Evolutionary conservation across 2,888 invertebrate species (phyloP).

Genomic region (Imbricaverruca yamaguchii): DNA sequence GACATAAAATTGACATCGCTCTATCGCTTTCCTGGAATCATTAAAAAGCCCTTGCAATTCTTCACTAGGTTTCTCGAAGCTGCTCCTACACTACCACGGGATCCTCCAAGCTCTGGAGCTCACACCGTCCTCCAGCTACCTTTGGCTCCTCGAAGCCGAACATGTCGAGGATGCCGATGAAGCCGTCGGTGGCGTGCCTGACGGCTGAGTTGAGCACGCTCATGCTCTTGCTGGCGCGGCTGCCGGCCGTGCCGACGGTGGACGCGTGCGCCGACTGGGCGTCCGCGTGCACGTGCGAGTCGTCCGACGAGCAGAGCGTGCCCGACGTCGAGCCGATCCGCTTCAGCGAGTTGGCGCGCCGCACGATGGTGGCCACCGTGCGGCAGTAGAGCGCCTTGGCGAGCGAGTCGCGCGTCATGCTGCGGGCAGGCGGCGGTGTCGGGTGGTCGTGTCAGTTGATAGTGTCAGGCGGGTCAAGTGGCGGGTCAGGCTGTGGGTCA

Average conservation of each 20-base stretch:
- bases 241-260: slow-evolving; percentile 63
- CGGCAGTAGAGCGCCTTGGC: slow-evolving; percentile 90
- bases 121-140: not conserved
- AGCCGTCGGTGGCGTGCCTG: slow-evolving; percentile 85
- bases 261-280: slow-evolving; percentile 77
- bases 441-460: too few relatives aligned
- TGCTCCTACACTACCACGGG: too few relatives aligned
- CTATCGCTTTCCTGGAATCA: too few relatives aligned
- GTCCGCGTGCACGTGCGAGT: slow-evolving; percentile 28
- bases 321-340: slow-evolving; percentile 68
- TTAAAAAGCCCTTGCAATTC: too few relatives aligned
- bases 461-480: too few relatives aligned
- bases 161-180: slow-evolving; percentile 93
- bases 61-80: too few relatives aligned
- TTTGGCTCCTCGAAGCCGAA: slow-evolving; percentile 81
- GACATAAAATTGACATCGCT: too few relatives aligned
- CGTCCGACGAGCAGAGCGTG: slow-evolving; percentile 49
- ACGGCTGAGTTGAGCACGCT: slow-evolving; percentile 86
- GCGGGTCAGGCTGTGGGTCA: too few relatives aligned
- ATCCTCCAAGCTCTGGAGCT: too few relatives aligned
- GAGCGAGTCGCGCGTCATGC: slow-evolving; percentile 75
- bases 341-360: slow-evolving; percentile 85
- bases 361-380: slow-evolving; percentile 86
- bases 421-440: slow-evolving; percentile 38
- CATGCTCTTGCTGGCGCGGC: slow-evolving; percentile 73